A percentile compares a stretch with the other conserved stretches of the same genome.
Conservation (phyloP, 2,888 invertebrate genomes). For the Scrobipalpa atriplicella region DNA sequence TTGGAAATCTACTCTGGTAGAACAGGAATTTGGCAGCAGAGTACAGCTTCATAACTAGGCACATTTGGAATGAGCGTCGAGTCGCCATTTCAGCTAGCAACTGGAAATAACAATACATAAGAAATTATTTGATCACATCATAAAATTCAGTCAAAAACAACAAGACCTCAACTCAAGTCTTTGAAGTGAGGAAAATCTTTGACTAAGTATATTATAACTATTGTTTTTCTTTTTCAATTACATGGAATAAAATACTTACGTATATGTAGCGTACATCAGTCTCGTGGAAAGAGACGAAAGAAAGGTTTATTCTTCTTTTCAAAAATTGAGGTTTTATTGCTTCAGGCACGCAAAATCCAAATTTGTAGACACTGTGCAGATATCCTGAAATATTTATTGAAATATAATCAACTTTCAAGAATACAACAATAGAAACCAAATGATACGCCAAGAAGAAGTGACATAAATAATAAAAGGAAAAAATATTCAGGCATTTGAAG, state of each 20-base stretch:
- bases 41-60: constrained; percentile 56
- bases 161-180: too few species aligned
- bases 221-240: too few species aligned
- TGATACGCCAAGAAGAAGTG: too few species aligned
- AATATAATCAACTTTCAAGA: too few species aligned
- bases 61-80: constrained; percentile 47
- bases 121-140: too few species aligned
- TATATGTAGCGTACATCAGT: constrained; percentile 50
- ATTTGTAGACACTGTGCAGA: constrained; percentile 61
- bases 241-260: constrained; percentile 52
- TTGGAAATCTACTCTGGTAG: constrained; percentile 51
- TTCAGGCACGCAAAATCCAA: constrained; percentile 57
- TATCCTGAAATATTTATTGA: constrained; percentile 42
- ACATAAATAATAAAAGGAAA: too few species aligned
- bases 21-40: constrained; percentile 49
- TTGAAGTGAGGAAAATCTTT: too few species aligned
- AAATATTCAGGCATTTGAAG: too few species aligned
- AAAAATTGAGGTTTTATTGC: constrained; percentile 40
- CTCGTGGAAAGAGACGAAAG: constrained; percentile 42
- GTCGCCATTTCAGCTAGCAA: constrained; percentile 48
- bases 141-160: too few species aligned
- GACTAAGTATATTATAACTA: too few species aligned
- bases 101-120: constrained; percentile 44
- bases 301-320: constrained; percentile 45
- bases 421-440: too few species aligned